These are phyloP conservation scores for Saccopteryx leptura DNA, from an alignment of 2,113 vertebrate species.

Conservation along the genomic window DNA sequence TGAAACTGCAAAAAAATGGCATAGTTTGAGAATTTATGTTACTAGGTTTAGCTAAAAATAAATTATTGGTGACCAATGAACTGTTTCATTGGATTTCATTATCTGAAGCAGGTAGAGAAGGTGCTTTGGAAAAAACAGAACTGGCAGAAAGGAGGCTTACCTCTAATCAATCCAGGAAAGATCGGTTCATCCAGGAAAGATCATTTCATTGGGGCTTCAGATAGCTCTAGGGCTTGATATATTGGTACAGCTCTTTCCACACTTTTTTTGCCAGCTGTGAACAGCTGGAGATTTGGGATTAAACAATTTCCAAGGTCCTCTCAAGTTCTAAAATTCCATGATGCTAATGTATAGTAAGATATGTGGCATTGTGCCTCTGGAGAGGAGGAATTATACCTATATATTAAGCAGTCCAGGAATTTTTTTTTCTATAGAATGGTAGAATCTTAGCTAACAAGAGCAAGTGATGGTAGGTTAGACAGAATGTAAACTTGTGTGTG, in stretches of 20 bases:
- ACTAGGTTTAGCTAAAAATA: slow-evolving; percentile 15
- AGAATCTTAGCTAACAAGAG: slow-evolving; percentile 11
- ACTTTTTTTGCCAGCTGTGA: background rate
- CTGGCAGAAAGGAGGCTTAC: background rate
- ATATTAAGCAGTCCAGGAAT: slow-evolving; percentile 35
- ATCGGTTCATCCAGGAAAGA: background rate
- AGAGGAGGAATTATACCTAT: background rate
- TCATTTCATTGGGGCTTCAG: background rate
- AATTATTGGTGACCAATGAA: background rate
- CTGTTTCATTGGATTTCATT: background rate
- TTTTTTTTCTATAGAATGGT: background rate
- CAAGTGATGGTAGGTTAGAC: background rate
- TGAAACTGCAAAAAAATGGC: slow-evolving; percentile 14
- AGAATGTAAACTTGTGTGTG: background rate
- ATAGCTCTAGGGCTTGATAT: background rate
- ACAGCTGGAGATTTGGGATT: background rate
- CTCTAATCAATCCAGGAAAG: background rate
- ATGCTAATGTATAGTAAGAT: background rate
- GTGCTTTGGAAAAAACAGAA: background rate
- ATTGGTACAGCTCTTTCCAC: background rate
- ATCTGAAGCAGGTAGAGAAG: background rate
- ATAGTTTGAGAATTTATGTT: slow-evolving; percentile 11
- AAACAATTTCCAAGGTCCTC: background rate
- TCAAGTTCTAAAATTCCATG: background rate
- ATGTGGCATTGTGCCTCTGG: slow-evolving; percentile 20